Base-by-base conservation (phyloP, 2,797 vertebrate genomes). In the Melanotaenia nigrans region DNA sequence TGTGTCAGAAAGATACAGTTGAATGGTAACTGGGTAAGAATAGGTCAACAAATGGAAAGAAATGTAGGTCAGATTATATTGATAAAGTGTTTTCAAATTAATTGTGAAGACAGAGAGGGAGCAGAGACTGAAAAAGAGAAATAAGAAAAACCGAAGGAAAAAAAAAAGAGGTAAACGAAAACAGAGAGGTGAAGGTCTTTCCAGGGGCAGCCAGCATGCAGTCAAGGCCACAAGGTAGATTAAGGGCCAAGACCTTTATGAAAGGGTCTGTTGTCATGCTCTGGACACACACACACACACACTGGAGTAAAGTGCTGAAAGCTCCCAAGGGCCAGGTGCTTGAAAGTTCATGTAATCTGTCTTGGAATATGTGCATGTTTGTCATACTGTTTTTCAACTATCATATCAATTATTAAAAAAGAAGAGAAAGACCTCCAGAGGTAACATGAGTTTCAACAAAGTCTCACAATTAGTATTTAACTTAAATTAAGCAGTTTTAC, bases 151-250 rank as follows among this genome's bases (percentile, higher is more conserved):
- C 33, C 16, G 59, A 70, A 22, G n/a, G 32, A 58, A 22, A 16
- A 68, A 62, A 49, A 65, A 25, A 20, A 3, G 14, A 14, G 5
- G 2, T 36, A 71, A 70, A 63, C 25, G 53, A 10, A 70, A 40
- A 81, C 20, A 65, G 53, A 75, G 63, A 84, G 61, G 85, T 68
- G 59, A 71, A 72, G 77, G 84, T 87, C 81, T 85, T 95, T 94
- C 91, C 93, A 93, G 93, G 93, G 93, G 95, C 93, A 92, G 91
- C 70, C 83, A 92, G 89, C 89, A 90, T 91, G 86, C 71, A 84
- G 87, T 78, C 71, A 65, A 61, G 84, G 80, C 84, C 84, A 77
- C 67, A 80, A 81, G 85, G 90, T 84, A 80, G 82, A 88, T 81
- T 78, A 75, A 86, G 86, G 83, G 87, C 82, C 79, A 87, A 85